phyloP scores from a whole-genome alignment of 2,113 vertebrate genomes.

The Macrotis lagotis region DNA sequence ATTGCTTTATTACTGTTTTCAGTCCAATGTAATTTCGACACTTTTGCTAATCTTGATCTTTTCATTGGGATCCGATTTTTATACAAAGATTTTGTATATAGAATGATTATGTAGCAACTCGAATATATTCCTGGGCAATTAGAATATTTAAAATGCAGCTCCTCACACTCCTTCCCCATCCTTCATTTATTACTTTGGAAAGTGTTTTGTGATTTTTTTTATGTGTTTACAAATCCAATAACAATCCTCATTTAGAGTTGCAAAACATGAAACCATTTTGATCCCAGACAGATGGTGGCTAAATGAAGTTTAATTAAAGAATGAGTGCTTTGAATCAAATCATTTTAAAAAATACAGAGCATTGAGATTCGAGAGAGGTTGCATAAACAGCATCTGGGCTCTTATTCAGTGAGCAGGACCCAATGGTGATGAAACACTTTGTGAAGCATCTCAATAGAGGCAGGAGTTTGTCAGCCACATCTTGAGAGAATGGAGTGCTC shows the following conservation, averaged over 20 bases:
- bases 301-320: slow-evolving; percentile 88
- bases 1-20: slow-evolving; percentile 73
- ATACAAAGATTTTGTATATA: slow-evolving; percentile 62
- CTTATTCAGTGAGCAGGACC: slow-evolving; percentile 52
- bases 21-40: slow-evolving; percentile 63
- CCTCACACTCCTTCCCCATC: slow-evolving; percentile 45
- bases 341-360: slow-evolving; percentile 70
- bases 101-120: slow-evolving; percentile 68
- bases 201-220: slow-evolving; percentile 66
- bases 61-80: slow-evolving; percentile 70
- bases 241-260: slow-evolving; percentile 83
- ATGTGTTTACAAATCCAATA: slow-evolving; percentile 83
- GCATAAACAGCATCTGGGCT: slow-evolving; percentile 81
- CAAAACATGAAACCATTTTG: slow-evolving; percentile 83
- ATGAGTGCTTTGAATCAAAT: slow-evolving; percentile 81
- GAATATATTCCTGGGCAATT: slow-evolving; percentile 67
- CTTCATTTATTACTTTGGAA: slow-evolving; percentile 79
- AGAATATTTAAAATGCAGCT: slow-evolving; percentile 66
- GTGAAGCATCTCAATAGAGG: background rate
- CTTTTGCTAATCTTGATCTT: slow-evolving; percentile 70
- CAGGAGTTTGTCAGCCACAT: background rate
- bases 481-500: fast-evolving
- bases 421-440: background rate
- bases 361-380: slow-evolving; percentile 52
- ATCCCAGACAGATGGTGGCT: slow-evolving; percentile 84